Conservation (phyloP, 2,797 vertebrate genomes). For the Gobio occitaniae region DNA sequence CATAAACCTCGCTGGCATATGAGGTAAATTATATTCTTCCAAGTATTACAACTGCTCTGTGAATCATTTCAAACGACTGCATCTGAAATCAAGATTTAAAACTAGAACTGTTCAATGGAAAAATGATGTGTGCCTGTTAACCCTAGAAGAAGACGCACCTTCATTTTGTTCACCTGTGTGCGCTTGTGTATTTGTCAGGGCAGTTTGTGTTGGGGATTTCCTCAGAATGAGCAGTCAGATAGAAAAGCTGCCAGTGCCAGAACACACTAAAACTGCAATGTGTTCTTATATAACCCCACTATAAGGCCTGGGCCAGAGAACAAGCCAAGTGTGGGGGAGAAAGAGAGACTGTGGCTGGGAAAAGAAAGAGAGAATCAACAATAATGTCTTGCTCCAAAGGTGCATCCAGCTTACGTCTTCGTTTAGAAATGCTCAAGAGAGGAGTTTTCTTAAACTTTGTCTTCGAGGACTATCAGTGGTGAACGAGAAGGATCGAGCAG, state of each 20-base stretch:
- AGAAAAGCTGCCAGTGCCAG: background rate
- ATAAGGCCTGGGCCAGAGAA: background rate
- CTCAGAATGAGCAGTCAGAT: conserved; percentile 20
- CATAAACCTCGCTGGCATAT: background rate
- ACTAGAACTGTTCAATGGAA: background rate
- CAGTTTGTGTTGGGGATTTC: conserved; percentile 18
- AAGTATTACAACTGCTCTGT: background rate
- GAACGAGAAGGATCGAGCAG: background rate
- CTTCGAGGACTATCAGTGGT: background rate
- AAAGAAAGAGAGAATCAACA: conserved; percentile 1
- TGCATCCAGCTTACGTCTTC: background rate
- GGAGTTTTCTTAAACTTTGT: background rate
- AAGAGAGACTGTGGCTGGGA: conserved; percentile 10
- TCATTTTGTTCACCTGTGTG: background rate
- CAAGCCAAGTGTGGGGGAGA: conserved; percentile 31
- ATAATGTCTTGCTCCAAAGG: background rate
- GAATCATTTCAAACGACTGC: background rate
- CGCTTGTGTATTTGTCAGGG: background rate
- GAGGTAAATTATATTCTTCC: background rate
- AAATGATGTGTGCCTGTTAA: background rate
- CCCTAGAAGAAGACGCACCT: background rate
- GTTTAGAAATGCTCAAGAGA: background rate
- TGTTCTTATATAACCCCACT: conserved; percentile 43
- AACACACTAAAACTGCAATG: conserved; percentile 7
- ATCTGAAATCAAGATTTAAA: background rate